These are phyloP conservation scores for Trachymyrmex cornetzi DNA, from an alignment of 1,140 invertebrate genomes.

Conservation along the genomic window DNA sequence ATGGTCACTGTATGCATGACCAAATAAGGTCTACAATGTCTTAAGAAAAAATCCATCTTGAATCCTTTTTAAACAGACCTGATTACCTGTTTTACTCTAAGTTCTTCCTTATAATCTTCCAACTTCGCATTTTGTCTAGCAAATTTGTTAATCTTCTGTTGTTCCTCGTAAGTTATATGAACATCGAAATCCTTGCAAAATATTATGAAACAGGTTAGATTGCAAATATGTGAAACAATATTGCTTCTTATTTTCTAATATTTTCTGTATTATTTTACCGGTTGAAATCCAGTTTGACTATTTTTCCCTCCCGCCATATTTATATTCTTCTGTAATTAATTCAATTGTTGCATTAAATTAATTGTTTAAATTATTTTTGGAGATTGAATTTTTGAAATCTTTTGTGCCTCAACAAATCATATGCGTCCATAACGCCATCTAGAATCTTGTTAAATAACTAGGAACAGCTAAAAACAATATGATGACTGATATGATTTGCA, in stretches of 20 bases:
- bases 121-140: constrained; percentile 96
- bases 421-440: background rate
- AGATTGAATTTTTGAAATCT: background rate
- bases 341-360: constrained; percentile 40
- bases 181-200: constrained; percentile 94
- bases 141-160: constrained; percentile 99
- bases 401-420: background rate
- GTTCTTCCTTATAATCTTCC: constrained; percentile 96
- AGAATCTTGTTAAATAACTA: background rate
- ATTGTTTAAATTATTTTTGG: constrained; percentile 3
- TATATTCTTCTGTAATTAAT: constrained; percentile 32
- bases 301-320: constrained; percentile 82
- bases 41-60: background rate
- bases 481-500: too few relatives aligned
- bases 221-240: constrained; percentile 36
- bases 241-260: background rate
- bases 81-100: constrained; percentile 93
- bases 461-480: background rate
- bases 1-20: constrained; percentile 39
- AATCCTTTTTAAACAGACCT: constrained; percentile 20
- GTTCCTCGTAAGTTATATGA: constrained; percentile 98
- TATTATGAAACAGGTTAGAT: constrained; percentile 56
- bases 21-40: constrained; percentile 72
- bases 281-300: constrained; percentile 81
- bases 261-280: constrained; percentile 72